Percentiles rank a stretch among this genome's conserved stretches.
These are phyloP conservation scores for Ophioninae sp. DNA, from an alignment of 2,888 invertebrate genomes.

Conservation along the genomic window DNA sequence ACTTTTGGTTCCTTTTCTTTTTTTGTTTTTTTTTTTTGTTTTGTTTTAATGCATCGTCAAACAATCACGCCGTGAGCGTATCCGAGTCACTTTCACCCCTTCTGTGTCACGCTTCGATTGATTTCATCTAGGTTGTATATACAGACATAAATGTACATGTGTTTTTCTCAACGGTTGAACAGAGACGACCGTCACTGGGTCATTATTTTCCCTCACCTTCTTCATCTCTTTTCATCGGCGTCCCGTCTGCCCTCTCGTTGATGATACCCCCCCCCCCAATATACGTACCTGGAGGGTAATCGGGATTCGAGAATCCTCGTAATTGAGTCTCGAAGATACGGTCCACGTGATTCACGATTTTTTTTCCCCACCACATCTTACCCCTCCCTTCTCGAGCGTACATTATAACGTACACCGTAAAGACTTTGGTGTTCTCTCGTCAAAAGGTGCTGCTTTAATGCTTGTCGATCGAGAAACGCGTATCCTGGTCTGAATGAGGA, in stretches of 20 bases:
- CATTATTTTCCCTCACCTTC: conserved; percentile 14
- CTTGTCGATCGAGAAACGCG: conserved; percentile 66
- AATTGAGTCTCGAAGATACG: conserved; percentile 51
- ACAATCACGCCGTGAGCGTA: conserved; percentile 54
- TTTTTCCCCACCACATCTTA: neutral
- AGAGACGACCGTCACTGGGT: conserved; percentile 32
- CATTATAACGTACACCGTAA: conserved; percentile 13
- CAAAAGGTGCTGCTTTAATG: conserved; percentile 60
- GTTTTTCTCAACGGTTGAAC: conserved; percentile 48
- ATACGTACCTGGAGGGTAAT: neutral
- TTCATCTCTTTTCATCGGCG: neutral
- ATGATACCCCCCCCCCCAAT: neutral
- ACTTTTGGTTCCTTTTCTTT: conserved; percentile 39
- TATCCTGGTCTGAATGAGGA: conserved; percentile 27
- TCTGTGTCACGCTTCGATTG: conserved; percentile 55
- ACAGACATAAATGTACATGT: conserved; percentile 1
- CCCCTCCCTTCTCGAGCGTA: conserved; percentile 6
- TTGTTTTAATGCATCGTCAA: conserved; percentile 39
- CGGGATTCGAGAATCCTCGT: conserved; percentile 32
- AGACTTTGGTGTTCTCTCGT: conserved; percentile 40
- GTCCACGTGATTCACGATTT: conserved; percentile 34
- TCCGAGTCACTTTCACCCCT: conserved; percentile 57
- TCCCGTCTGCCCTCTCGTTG: neutral
- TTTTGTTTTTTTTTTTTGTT: conserved; percentile 34
- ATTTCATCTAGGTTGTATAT: conserved; percentile 33